phyloP scores from a whole-genome alignment of 2,113 vertebrate genomes.

The Solenodon paradoxus region DNA sequence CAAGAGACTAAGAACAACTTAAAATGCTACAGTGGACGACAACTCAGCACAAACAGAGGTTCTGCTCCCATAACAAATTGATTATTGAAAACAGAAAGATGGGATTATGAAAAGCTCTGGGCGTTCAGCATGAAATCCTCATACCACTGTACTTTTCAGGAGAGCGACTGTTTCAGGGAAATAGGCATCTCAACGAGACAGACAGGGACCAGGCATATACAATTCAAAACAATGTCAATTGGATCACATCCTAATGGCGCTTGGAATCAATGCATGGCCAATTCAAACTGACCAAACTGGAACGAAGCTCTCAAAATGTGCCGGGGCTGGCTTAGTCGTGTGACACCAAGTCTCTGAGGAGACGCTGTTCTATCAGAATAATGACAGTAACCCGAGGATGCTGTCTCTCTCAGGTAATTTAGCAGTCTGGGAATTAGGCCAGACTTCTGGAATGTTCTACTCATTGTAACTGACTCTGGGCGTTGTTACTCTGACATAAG shows the following conservation, averaged over 20 bases:
- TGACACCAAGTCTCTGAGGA: not conserved
- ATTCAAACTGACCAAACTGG: not conserved
- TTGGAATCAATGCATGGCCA: not conserved
- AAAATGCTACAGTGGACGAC: not conserved
- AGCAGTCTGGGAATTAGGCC: not conserved
- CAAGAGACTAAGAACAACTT: not conserved
- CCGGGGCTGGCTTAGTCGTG: not conserved
- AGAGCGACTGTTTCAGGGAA: not conserved
- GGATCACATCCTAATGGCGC: not conserved
- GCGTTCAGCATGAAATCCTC: not conserved
- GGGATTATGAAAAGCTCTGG: not conserved
- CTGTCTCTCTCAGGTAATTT: not conserved
- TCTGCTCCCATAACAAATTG: not conserved
- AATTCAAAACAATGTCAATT: not conserved
- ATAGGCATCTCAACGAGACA: not conserved
- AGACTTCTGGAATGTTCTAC: constrained; percentile 17
- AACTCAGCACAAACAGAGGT: not conserved
- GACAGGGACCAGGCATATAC: not conserved
- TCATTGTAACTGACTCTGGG: not conserved
- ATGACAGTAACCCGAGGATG: not conserved
- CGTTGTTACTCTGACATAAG: not conserved
- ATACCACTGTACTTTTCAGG: not conserved
- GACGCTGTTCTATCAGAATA: not conserved
- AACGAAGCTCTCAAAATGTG: not conserved
- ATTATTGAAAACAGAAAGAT: not conserved